Base-by-base conservation (phyloP, 2,888 invertebrate genomes). In the Ditula angustiorana region DNA sequence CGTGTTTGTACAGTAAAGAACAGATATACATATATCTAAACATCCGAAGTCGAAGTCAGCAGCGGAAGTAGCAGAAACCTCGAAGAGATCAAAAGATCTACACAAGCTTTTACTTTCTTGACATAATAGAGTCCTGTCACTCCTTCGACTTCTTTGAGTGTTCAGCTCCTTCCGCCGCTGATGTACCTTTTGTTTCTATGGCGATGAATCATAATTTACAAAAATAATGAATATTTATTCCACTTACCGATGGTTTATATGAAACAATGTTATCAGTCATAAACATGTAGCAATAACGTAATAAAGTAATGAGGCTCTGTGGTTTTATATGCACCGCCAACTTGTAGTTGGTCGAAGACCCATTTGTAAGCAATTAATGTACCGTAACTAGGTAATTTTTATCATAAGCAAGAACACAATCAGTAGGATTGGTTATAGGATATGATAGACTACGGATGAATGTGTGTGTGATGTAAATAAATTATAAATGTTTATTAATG, bases 291-390 rank as follows among this genome's bases (percentile, higher is more conserved):
- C 19, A 19, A 19, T 41, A 41, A 41, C 19, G 19, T 37, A n/a
- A 7, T 19, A 41, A 41, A 19, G 19, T 41, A 41, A 41, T 19
- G 41, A 41, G 16, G 41, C 19, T 41, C 41, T 41, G 2, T 19
- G 16, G 19, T 49, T 28, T 28, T 47, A 47, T 47, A 47, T 37
- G 46, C 33, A 61, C 21, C 26, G 11, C 28, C 46, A 47, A 21
- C n/a, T 47, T 47, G 46, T 23, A 21, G 47, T 35, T 26, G 26
- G 16, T 35, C 35, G 35, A 55, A 56, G 46, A 61, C 21, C 24
- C 24, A 46, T 53, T 61, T 46, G 46, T 44, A 21, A 53, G 53
- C 55, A 35, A 55, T 26, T 56, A 55, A 56, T 55, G 47, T 46
- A 23, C 37, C 49, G 37, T 49, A 30, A 56, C 61, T 24, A 47